phyloP scores from a whole-genome alignment of 2,797 vertebrate species.

The Acanthornis magna region DNA sequence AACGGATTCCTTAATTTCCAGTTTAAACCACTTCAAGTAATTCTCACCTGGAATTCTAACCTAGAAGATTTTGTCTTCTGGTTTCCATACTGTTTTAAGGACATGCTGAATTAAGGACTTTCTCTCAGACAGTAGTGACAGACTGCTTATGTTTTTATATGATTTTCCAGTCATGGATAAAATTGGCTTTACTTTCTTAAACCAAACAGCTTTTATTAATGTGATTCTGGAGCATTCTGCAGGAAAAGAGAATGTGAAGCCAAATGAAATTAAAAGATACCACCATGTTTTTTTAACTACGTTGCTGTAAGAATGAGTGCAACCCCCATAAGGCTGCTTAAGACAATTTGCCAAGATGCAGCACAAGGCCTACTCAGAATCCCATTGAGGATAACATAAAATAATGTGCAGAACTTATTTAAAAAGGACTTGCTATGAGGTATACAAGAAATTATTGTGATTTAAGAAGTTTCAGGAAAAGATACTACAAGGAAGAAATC shows the following conservation, averaged over 20 bases:
- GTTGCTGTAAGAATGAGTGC: not conserved
- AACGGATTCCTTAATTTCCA: not conserved
- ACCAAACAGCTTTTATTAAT: not conserved
- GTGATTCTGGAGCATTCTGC: not conserved
- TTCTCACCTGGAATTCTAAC: not conserved
- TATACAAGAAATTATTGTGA: not conserved
- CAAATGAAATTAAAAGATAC: not conserved
- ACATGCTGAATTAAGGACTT: not conserved
- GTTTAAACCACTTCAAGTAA: not conserved
- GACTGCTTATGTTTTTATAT: not conserved
- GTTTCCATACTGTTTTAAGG: not conserved
- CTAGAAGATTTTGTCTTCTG: not conserved
- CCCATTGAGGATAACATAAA: not conserved
- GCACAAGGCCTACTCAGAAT: not conserved
- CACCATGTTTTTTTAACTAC: not conserved
- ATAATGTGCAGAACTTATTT: not conserved
- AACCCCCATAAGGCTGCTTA: not conserved
- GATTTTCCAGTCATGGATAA: not conserved
- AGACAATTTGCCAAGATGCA: not conserved
- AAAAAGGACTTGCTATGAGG: not conserved
- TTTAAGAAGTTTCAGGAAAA: not conserved
- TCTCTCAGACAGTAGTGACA: not conserved
- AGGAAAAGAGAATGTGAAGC: not conserved
- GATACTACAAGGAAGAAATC: not conserved
- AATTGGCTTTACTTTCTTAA: not conserved